These are phyloP conservation scores for Agrochola lychnidis DNA, from an alignment of 2,888 invertebrate genomes.

Conservation along the genomic window DNA sequence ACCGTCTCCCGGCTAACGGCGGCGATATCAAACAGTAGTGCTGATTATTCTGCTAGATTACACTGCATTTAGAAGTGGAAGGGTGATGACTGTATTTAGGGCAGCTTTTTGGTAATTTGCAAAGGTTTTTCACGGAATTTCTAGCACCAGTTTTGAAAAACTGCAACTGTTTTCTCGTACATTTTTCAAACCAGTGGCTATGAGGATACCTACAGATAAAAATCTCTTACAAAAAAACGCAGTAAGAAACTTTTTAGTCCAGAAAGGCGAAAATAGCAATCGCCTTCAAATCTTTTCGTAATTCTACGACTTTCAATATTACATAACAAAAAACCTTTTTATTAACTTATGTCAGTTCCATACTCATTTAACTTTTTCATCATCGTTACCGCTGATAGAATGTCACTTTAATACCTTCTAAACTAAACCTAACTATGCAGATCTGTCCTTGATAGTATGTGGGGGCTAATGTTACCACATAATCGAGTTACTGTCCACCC, in stretches of 20 bases:
- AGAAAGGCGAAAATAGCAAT: not conserved
- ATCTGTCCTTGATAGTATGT: constrained; percentile 3
- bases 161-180: not conserved
- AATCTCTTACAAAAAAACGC: not conserved
- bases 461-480: constrained; percentile 9
- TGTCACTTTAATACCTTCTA: not conserved
- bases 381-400: not conserved
- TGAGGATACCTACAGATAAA: not conserved
- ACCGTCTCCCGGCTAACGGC: constrained; percentile 53
- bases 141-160: not conserved
- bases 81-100: not conserved
- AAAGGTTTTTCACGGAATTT: not conserved
- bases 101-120: not conserved
- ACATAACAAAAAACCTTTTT: not conserved
- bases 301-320: not conserved
- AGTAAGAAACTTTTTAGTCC: not conserved
- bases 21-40: constrained; percentile 48
- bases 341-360: not conserved
- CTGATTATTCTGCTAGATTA: constrained; percentile 56
- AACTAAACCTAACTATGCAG: not conserved
- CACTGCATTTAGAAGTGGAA: constrained; percentile 17
- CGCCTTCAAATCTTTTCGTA: not conserved
- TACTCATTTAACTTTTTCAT: not conserved
- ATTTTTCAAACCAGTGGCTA: not conserved
- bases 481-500: not conserved